These are phyloP conservation scores for Geophilus truncorum DNA, from an alignment of 2,888 invertebrate genomes.

Conservation along the genomic window DNA sequence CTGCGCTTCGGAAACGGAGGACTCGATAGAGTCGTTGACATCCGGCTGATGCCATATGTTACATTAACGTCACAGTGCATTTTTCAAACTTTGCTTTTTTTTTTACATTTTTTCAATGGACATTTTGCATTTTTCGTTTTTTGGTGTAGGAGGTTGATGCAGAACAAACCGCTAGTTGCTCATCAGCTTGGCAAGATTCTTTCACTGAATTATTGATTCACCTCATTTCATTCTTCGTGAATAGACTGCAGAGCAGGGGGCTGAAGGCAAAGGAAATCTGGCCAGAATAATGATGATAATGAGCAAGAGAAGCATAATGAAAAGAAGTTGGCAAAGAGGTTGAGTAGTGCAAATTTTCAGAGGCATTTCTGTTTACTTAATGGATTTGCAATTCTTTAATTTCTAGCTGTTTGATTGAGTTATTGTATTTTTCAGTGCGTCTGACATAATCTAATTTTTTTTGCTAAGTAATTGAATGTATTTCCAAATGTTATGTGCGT, in stretches of 20 bases:
- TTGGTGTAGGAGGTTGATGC: not conserved
- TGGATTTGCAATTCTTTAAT: slow-evolving; percentile 3
- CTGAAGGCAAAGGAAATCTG: not conserved
- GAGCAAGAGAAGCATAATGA: not conserved
- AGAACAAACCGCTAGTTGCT: not conserved
- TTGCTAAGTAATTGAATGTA: not conserved
- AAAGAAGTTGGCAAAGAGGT: slow-evolving; percentile 10
- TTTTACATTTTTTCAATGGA: not conserved
- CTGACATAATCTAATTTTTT: not conserved
- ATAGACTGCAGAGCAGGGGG: not conserved
- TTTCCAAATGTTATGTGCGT: not conserved
- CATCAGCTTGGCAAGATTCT: not conserved
- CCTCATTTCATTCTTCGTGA: slow-evolving; percentile 18
- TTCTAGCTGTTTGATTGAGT: not conserved
- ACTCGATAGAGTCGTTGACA: slow-evolving; percentile 24
- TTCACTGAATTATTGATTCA: slow-evolving; percentile 17
- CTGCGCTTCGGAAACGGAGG: slow-evolving; percentile 3
- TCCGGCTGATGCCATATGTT: slow-evolving; percentile 13
- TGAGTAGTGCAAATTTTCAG: not conserved
- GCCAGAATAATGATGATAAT: slow-evolving; percentile 22
- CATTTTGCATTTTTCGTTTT: too few species aligned
- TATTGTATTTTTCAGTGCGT: not conserved
- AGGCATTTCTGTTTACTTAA: not conserved
- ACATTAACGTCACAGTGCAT: not conserved
- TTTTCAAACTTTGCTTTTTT: not conserved